These are phyloP conservation scores for Phlogophora meticulosa DNA, from an alignment of 2,888 invertebrate genomes.

Conservation along the genomic window DNA sequence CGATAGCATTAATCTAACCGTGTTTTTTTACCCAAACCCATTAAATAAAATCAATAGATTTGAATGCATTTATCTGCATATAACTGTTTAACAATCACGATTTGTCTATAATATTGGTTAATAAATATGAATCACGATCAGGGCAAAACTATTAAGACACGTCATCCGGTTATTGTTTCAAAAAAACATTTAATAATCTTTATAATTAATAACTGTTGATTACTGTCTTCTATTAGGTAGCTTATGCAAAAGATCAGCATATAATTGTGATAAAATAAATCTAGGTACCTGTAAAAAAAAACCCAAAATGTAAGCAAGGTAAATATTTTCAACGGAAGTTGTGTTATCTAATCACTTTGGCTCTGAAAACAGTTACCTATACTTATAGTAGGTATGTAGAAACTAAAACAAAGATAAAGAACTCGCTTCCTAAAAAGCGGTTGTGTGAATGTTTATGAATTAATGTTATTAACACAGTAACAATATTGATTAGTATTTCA, in stretches of 20 bases:
- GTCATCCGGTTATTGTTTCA: background rate
- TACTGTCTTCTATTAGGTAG: background rate
- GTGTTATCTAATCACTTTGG: conserved; percentile 43
- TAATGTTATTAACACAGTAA: conserved; percentile 13
- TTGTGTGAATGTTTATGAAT: conserved; percentile 6
- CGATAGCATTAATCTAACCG: background rate
- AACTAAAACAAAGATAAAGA: conserved; percentile 45
- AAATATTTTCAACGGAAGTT: conserved; percentile 49
- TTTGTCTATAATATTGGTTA: conserved; percentile 38
- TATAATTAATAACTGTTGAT: background rate
- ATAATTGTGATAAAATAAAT: background rate
- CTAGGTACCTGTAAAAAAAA: conserved; percentile 8
- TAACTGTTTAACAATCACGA: conserved; percentile 50
- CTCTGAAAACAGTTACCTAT: conserved; percentile 32
- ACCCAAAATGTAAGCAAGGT: conserved; percentile 14
- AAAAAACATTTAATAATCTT: background rate
- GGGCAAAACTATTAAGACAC: conserved; percentile 26
- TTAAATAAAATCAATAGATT: conserved; percentile 15
- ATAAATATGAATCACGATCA: conserved; percentile 52
- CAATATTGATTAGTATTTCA: background rate
- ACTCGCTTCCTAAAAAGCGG: conserved; percentile 14
- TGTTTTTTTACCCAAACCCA: background rate
- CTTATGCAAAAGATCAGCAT: background rate
- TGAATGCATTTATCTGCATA: conserved; percentile 24
- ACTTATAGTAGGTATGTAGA: background rate